Evolutionary conservation across 2,113 vertebrate genomes (phyloP).

Genomic region (Sisor rabdophorus): DNA sequence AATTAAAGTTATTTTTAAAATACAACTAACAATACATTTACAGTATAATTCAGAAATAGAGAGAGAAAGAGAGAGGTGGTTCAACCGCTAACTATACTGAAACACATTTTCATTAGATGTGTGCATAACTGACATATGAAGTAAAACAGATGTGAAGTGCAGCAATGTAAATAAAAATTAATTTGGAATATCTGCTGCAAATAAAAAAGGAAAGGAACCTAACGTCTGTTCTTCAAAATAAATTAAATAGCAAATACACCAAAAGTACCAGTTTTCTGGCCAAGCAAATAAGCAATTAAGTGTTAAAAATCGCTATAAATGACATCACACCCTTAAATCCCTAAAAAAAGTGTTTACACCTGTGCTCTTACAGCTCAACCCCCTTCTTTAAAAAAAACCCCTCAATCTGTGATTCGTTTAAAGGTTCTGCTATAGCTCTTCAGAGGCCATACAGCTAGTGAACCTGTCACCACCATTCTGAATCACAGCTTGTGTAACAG

Average conservation of each 20-base stretch:
- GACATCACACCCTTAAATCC: neutral
- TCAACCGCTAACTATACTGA: neutral
- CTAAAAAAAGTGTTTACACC: slow-evolving; percentile 7
- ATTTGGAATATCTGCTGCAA: neutral
- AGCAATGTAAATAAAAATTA: neutral
- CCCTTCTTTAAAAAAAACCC: slow-evolving; percentile 3
- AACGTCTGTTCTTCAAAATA: neutral
- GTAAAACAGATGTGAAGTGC: neutral
- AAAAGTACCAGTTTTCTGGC: neutral
- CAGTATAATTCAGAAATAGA: neutral
- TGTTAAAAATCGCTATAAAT: neutral
- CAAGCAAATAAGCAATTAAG: neutral
- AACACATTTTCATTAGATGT: no score
- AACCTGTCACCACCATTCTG: slow-evolving; percentile 44
- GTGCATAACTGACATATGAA: neutral
- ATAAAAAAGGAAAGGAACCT: neutral
- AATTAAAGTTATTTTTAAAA: neutral
- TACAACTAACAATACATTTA: neutral
- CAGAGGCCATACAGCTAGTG: slow-evolving; percentile 36
- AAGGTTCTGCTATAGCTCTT: slow-evolving; percentile 34
- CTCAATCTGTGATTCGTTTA: slow-evolving; percentile 20
- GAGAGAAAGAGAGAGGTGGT: no score
- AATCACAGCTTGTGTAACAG: slow-evolving; percentile 34
- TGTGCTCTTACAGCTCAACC: neutral
- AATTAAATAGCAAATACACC: neutral